These are phyloP conservation scores for Suricata suricatta DNA, from an alignment of 2,113 vertebrate species.

Conservation along the genomic window DNA sequence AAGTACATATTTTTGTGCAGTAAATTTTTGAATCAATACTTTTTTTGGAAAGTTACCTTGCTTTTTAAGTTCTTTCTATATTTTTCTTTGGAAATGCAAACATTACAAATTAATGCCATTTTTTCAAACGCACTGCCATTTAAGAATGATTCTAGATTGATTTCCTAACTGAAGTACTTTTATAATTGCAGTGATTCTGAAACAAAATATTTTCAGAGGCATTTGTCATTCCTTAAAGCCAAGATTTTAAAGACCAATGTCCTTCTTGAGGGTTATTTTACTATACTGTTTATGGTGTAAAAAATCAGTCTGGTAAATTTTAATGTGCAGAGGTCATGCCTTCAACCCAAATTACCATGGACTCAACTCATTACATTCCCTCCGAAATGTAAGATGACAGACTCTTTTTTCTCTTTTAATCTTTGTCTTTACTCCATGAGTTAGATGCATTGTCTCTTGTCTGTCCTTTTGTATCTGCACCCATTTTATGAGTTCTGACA, in stretches of 20 bases:
- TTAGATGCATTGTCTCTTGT: constrained; percentile 1
- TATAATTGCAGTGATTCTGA: constrained; percentile 80
- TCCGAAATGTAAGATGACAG: constrained; percentile 73
- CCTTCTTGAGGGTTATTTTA: constrained; percentile 75
- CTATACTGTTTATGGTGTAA: constrained; percentile 73
- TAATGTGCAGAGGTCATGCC: constrained; percentile 56
- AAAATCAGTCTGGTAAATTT: constrained; percentile 70
- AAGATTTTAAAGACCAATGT: constrained; percentile 81
- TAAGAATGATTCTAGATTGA: constrained; percentile 77
- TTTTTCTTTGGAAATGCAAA: constrained; percentile 86
- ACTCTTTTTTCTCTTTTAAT: constrained; percentile 72
- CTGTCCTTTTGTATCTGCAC: constrained; percentile 1
- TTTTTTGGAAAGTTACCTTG: constrained; percentile 85
- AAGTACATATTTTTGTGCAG: constrained; percentile 90
- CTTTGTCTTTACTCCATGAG: constrained; percentile 75
- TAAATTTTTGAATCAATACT: constrained; percentile 86
- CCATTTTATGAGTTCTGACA: constrained; percentile 48
- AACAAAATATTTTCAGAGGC: constrained; percentile 81
- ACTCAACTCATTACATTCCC: constrained; percentile 36
- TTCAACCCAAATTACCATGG: constrained; percentile 56
- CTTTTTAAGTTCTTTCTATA: constrained; percentile 88
- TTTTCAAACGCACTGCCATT: constrained; percentile 87
- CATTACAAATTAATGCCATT: constrained; percentile 84
- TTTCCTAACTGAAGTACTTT: constrained; percentile 86
- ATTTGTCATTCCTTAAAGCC: constrained; percentile 73